Base-by-base conservation (phyloP, 2,797 vertebrate species). In the Falco rusticolus region DNA sequence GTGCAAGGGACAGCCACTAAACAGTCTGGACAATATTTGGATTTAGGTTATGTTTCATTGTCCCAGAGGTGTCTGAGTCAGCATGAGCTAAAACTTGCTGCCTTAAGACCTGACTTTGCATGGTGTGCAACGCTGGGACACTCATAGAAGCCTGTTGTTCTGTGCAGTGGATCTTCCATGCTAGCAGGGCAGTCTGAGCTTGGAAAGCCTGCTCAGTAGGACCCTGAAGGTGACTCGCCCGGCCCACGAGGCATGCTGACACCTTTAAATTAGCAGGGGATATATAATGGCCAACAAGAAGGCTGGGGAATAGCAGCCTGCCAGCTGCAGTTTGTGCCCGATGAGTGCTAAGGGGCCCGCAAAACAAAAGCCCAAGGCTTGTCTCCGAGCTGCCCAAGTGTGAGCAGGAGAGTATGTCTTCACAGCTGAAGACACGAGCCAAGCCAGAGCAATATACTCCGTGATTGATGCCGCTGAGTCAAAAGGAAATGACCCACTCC, bases 401-500 rank as follows among this genome's bases (percentile, higher is more conserved):
- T 2, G 41, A 87, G 89, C 7, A 0, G 37, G 21, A 51, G 31
- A 12, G 56, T 15, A 19, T 1, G 28, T 85, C 71, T 72, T 80
- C 63, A 5, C 24, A 19, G 24, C 64, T 25, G 43, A 48, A 77
- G 48, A 18, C 25, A 72, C 1, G 82, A 80, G 87, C 89, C 89
- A 87, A 79, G 26, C 61, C 28, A n/a, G 51, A 76, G 94, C 79
- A 41, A 34, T 18, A 16, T 1, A 24, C 25, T 22, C 51, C 1
- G 63, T 69, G 91, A 86, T 0, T 84, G 95, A 71, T 51, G 82
- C 61, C 1, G 26, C 82, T 89, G 96, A 92, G 87, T 89, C 96
- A 95, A 63, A 57, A 93, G 92, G 95, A 93, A 95, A 91, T 91
- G 94, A 91, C 72, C 89, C 69, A 59, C 41, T 22, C 82, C 13